phyloP scores from a whole-genome alignment of 2,888 invertebrate species.

The Bursaphelenchus okinawaensis region DNA sequence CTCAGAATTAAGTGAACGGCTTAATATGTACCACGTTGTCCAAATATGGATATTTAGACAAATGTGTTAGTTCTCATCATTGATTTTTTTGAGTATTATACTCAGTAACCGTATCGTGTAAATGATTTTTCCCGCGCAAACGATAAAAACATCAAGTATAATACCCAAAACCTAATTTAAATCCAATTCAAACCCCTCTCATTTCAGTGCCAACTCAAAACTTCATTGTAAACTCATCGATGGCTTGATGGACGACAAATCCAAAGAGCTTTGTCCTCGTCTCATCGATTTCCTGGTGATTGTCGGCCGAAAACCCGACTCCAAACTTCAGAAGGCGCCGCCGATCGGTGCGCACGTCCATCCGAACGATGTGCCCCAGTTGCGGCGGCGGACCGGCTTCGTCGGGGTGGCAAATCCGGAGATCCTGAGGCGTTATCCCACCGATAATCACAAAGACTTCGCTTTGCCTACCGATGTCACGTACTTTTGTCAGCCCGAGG shows the following conservation, averaged over 20 bases:
- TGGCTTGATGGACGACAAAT: slow-evolving; percentile 47
- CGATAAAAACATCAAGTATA: too few species aligned
- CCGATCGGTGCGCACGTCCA: slow-evolving; percentile 10
- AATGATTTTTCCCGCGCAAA: too few species aligned
- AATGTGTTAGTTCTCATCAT: too few species aligned
- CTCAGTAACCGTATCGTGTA: too few species aligned
- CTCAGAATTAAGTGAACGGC: too few species aligned
- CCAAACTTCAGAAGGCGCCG: slow-evolving; percentile 19
- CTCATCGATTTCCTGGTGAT: slow-evolving; percentile 86
- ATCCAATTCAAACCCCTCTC: background rate
- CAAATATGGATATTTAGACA: too few species aligned
- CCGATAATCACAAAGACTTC: slow-evolving; percentile 71
- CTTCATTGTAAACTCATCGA: background rate
- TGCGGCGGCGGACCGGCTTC: slow-evolving; percentile 9
- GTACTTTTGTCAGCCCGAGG: slow-evolving; percentile 98
- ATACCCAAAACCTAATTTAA: background rate
- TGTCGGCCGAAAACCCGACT: slow-evolving; percentile 71
- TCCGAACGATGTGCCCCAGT: slow-evolving; percentile 8
- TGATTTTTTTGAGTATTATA: too few species aligned
- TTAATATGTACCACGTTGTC: too few species aligned
- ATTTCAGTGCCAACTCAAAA: background rate
- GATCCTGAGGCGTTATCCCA: slow-evolving; percentile 70
- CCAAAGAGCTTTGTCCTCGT: slow-evolving; percentile 64
- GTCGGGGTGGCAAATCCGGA: slow-evolving; percentile 72
- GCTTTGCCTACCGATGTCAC: slow-evolving; percentile 95